Evolutionary conservation across 2,888 invertebrate genomes (phyloP).

Genomic region (Beris morrisii): DNA sequence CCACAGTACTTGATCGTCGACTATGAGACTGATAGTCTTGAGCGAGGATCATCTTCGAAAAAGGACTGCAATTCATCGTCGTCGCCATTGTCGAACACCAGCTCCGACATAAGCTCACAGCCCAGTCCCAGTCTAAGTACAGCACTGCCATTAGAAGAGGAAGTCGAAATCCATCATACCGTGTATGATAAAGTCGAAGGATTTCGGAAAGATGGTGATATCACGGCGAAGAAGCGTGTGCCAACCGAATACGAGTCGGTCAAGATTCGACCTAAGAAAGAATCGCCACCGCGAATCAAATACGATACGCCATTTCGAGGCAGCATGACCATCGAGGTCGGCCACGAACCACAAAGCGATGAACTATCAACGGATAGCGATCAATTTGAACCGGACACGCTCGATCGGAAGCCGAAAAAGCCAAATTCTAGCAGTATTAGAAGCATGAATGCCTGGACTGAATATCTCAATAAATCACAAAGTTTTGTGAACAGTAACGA

Average conservation of each 20-base stretch:
- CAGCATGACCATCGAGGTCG: conserved; percentile 80
- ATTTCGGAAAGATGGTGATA: conserved; percentile 52
- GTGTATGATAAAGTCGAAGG: conserved; percentile 61
- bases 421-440: conserved; percentile 48
- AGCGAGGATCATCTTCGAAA: conserved; percentile 61
- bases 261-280: conserved; percentile 37
- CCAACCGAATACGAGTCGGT: conserved; percentile 38
- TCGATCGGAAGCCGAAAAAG: conserved; percentile 75
- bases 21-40: conserved; percentile 75
- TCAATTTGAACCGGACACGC: conserved; percentile 82
- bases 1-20: conserved; percentile 60
- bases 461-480: conserved; percentile 59
- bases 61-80: conserved; percentile 51
- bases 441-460: conserved; percentile 57
- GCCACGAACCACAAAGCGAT: conserved; percentile 77
- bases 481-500: conserved; percentile 51
- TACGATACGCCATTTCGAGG: conserved; percentile 69
- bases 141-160: conserved; percentile 77
- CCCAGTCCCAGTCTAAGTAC: conserved; percentile 74
- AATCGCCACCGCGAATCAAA: conserved; percentile 58
- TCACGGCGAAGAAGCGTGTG: conserved; percentile 47
- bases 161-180: conserved; percentile 76
- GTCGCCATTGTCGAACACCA: conserved; percentile 62
- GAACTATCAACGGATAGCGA: conserved; percentile 67
- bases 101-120: conserved; percentile 67